Percentiles rank a stretch among this genome's conserved stretches.
Evolutionary conservation across 2,888 invertebrate species (phyloP).

Genomic region (Lydus trimaculatus): DNA sequence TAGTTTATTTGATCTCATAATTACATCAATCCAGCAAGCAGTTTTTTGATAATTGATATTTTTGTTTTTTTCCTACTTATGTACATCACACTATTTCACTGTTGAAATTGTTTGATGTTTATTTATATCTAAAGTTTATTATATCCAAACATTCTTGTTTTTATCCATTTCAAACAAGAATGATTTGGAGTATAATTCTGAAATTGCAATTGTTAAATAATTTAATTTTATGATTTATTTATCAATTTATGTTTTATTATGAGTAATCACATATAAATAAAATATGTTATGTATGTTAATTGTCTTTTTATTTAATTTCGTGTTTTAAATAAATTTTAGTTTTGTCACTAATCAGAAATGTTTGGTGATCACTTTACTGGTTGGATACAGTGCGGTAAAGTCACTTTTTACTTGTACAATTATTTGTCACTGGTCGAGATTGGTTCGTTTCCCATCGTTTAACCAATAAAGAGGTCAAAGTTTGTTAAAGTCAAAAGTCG

Average conservation of each 20-base stretch:
- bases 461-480: no score
- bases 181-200: slow-evolving; percentile 17
- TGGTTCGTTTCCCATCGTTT: no score
- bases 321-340: no score
- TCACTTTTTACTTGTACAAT: no score
- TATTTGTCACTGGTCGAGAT: no score
- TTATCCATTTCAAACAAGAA: slow-evolving; percentile 22
- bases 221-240: slow-evolving; percentile 31
- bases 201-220: slow-evolving; percentile 19
- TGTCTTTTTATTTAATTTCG: not conserved
- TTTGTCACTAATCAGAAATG: no score
- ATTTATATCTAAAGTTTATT: slow-evolving; percentile 16
- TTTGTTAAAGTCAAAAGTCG: no score
- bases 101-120: slow-evolving; percentile 35
- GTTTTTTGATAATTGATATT: slow-evolving; percentile 30
- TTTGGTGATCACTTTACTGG: no score
- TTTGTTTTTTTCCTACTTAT: slow-evolving; percentile 21
- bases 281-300: slow-evolving; percentile 30
- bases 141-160: slow-evolving; percentile 33
- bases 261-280: slow-evolving; percentile 36
- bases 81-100: slow-evolving; percentile 33
- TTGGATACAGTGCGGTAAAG: no score
- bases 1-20: slow-evolving; percentile 39
- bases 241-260: slow-evolving; percentile 20
- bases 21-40: slow-evolving; percentile 3